These are phyloP conservation scores for Tragelaphus eurycerus DNA, from an alignment of 2,797 vertebrate genomes.

Conservation along the genomic window DNA sequence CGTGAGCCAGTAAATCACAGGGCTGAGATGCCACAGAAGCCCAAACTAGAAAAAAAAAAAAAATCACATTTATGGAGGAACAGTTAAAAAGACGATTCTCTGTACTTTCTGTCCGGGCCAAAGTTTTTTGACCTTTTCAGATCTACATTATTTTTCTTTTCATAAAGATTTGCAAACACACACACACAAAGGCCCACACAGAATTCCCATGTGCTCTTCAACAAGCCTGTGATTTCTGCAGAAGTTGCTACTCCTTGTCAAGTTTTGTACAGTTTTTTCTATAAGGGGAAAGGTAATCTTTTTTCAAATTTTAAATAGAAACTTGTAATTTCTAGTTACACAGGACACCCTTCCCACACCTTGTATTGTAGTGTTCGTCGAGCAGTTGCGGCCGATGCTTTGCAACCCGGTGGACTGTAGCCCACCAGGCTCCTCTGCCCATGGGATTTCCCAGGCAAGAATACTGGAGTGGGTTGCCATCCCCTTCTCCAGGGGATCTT, in stretches of 20 bases:
- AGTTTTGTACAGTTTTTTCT: not conserved
- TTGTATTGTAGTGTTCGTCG: not conserved
- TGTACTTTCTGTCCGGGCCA: not conserved
- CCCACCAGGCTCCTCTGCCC: not conserved
- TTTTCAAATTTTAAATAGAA: not conserved
- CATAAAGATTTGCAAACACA: not conserved
- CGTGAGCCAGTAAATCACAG: not conserved
- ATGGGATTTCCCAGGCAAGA: not conserved
- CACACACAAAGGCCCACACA: not conserved
- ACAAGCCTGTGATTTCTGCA: not conserved
- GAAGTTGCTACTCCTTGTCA: not conserved
- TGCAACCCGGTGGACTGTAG: not conserved
- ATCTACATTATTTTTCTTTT: not conserved
- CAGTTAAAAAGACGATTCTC: not conserved
- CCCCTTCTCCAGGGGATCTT: not conserved
- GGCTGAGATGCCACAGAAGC: not conserved
- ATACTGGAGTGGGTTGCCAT: not conserved
- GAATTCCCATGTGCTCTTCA: not conserved
- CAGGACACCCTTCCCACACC: not conserved
- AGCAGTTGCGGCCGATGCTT: not conserved
- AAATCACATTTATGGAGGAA: not conserved
- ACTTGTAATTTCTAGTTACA: not conserved
- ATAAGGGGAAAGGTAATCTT: accelerated
- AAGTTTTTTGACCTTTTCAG: not conserved
- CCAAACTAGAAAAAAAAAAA: not conserved